phyloP scores from a whole-genome alignment of 2,113 vertebrate genomes.

The Urocolius indicus region DNA sequence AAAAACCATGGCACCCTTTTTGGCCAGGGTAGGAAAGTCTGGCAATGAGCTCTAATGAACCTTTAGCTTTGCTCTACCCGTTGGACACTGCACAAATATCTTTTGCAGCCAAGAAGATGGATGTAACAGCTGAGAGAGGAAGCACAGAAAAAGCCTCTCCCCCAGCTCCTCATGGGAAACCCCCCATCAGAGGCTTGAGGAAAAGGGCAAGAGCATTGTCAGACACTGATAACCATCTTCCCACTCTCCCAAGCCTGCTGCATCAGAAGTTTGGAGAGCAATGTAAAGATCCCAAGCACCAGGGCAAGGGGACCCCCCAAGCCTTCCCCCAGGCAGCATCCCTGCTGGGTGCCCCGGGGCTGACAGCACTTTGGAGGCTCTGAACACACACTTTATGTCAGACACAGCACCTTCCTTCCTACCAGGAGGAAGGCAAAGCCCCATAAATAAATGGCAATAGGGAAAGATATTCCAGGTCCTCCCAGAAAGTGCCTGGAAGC shows the following conservation, averaged over 20 bases:
- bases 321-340: no score
- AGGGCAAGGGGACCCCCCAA: accelerated
- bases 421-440: background rate
- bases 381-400: accelerated
- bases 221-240: accelerated
- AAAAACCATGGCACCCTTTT: background rate
- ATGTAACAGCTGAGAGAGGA: background rate
- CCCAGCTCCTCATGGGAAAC: background rate
- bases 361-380: accelerated
- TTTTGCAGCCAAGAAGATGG: background rate
- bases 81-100: accelerated
- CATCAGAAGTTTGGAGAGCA: accelerated
- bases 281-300: accelerated
- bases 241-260: background rate
- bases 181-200: accelerated
- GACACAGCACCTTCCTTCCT: background rate
- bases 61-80: accelerated
- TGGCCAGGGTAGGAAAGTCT: background rate
- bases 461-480: background rate
- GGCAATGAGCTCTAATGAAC: accelerated
- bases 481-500: constrained; percentile 33
- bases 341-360: accelerated
- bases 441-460: background rate
- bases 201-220: background rate
- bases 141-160: background rate